Percentiles rank a stretch among this genome's conserved stretches.
Conservation (phyloP, 92 coral and sea anemone genomes). For the Plumapathes pennacea region DNA sequence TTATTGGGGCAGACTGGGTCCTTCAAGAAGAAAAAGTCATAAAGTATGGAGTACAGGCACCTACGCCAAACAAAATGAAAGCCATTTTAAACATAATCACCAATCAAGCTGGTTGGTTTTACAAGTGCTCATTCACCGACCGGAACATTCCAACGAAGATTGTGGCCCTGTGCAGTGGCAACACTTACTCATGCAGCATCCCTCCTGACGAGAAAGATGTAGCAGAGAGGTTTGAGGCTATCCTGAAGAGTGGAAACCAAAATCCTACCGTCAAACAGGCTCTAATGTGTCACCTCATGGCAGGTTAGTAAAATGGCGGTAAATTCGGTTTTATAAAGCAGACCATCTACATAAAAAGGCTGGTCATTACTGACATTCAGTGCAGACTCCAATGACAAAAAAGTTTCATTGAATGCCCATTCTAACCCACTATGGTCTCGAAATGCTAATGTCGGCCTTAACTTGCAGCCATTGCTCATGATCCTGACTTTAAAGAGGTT, state of each 20-base stretch:
- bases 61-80: slow-evolving; percentile 24
- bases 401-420: too few species aligned
- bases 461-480: slow-evolving; percentile 60
- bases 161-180: slow-evolving; percentile 38
- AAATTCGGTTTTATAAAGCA: too few species aligned
- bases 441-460: too few species aligned
- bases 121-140: not conserved
- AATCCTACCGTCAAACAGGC: slow-evolving; percentile 28
- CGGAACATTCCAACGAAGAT: slow-evolving; percentile 44
- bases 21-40: not conserved
- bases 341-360: too few species aligned
- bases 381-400: not conserved
- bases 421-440: too few species aligned
- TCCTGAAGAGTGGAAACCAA: slow-evolving; percentile 30
- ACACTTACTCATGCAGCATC: slow-evolving; percentile 1
- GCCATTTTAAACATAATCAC: slow-evolving; percentile 13
- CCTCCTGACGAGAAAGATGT: slow-evolving; percentile 18
- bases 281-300: slow-evolving; percentile 43
- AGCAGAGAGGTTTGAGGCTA: slow-evolving; percentile 26
- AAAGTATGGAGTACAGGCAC: slow-evolving; percentile 46
- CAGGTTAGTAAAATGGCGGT: slow-evolving; percentile 46
- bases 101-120: slow-evolving; percentile 44
- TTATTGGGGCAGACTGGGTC: slow-evolving; percentile 50
- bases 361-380: too few species aligned
- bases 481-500: slow-evolving; percentile 30